Base-by-base conservation (phyloP, 2,113 vertebrate species). In the Chlamydotis undulata region DNA sequence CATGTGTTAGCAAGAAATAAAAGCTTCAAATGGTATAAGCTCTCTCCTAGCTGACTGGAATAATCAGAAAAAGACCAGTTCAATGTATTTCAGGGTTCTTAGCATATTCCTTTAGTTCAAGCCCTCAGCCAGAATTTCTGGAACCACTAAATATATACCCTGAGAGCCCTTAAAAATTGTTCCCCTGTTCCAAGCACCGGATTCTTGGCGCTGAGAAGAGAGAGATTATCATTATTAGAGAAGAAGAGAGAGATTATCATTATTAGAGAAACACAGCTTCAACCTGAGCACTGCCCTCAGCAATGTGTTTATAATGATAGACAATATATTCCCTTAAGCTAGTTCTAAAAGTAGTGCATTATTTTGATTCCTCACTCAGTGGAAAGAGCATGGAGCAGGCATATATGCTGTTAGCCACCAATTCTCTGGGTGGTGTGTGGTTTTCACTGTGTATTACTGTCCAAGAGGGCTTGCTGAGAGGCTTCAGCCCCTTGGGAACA, bases 1-100 rank as follows among this genome's bases (percentile, higher is more conserved):
- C 83, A 84, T 79, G 83, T 87, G 59, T 76, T 94, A 95, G 76
- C 43, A 91, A 82, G 90, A 90, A 94, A 83, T 60, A 79, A 84
- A 92, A 87, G 73, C 71, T 96, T 91, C 45, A 50, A 55, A 89
- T 53, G 1, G 0, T 33, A 41, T 31, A 79, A 93, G 8, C 29
- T 63, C 24, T 69, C 39, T 81, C 52, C 49, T 68, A 81, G 76
- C 29, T 92, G 47, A n/a, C 29, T 47, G 23, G 31, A 90, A 86
- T 71, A 87, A 53, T 49, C 43, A 53, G 69, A 11, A 83, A 75
- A 87, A 24, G 9, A 33, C 29, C 29, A 50, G 22, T 89, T 84
- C 22, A 61, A 52, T 0, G 0, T 64, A 29, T 82, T 70, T 84
- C 3, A 11, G 37, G 11, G 10, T 89, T 73, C 61, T 92, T 47